Evolutionary conservation across 2,113 vertebrate genomes (phyloP).

Genomic region (Oncorhynchus clarkii): DNA sequence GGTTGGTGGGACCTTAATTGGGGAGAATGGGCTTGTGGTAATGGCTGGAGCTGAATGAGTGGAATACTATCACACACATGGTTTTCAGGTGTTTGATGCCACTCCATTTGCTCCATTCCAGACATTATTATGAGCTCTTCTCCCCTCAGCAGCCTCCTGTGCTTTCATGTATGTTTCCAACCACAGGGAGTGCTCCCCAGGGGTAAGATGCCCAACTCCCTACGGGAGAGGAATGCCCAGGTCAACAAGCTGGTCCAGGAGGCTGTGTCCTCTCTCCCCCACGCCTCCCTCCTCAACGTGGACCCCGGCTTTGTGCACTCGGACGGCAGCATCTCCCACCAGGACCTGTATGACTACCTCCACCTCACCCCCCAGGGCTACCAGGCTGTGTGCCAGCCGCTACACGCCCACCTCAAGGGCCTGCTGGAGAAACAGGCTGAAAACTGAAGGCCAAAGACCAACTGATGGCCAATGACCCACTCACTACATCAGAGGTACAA

Average conservation of each 20-base stretch:
- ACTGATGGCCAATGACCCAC: conserved; percentile 11
- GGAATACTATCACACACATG: too few species aligned
- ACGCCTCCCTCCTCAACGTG: conserved; percentile 77
- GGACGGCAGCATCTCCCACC: conserved; percentile 85
- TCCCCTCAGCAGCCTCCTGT: too few species aligned
- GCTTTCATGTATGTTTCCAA: conserved; percentile 18
- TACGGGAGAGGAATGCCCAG: conserved; percentile 77
- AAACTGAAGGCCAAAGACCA: conserved; percentile 3
- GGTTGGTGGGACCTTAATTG: too few species aligned
- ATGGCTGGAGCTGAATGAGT: too few species aligned
- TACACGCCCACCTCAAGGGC: conserved; percentile 77
- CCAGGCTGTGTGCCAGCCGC: conserved; percentile 78
- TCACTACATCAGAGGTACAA: conserved; percentile 56
- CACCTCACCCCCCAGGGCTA: conserved; percentile 85
- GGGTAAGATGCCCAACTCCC: conserved; percentile 81
- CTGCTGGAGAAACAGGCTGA: conserved; percentile 70
- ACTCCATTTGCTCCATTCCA: too few species aligned
- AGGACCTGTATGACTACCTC: conserved; percentile 91
- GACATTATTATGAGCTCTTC: too few species aligned
- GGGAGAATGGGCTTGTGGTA: too few species aligned
- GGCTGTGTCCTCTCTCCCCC: conserved; percentile 67
- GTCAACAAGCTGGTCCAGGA: conserved; percentile 80
- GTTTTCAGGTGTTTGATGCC: too few species aligned
- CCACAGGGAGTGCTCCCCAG: conserved; percentile 82
- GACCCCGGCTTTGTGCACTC: conserved; percentile 86